Conservation (phyloP, 37 sponge, comb jelly and placozoan genomes). For the Halichondria panicea region DNA sequence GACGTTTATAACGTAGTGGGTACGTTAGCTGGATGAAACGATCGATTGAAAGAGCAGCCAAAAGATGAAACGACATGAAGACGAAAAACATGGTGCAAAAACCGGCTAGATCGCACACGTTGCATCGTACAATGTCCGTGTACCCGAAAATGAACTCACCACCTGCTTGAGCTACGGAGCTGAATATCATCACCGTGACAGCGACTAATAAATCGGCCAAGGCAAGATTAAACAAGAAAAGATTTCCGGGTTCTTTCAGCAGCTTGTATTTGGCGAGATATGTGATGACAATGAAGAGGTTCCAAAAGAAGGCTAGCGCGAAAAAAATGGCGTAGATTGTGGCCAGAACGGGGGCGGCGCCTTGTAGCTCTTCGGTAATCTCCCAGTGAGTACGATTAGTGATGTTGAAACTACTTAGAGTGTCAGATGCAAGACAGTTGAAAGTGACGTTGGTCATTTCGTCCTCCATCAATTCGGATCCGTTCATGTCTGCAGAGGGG, state of each 20-base stretch:
- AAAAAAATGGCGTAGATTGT: conserved; percentile 49
- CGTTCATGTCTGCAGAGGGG: too few species aligned
- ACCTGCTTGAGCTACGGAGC: conserved; percentile 14
- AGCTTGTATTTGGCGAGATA: conserved; percentile 32
- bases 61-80: conserved; percentile 48
- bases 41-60: conserved; percentile 66
- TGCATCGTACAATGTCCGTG: conserved; percentile 51
- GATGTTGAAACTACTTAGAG: conserved; percentile 8
- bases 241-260: conserved; percentile 71
- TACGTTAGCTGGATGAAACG: conserved; percentile 54
- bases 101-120: conserved; percentile 37
- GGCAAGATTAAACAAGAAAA: conserved; percentile 57
- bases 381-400: conserved; percentile 34
- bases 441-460: conserved; percentile 5
- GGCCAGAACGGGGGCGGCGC: conserved; percentile 31
- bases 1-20: conserved; percentile 60
- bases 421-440: conserved; percentile 8
- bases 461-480: too few species aligned
- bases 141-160: conserved; percentile 49
- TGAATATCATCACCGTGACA: conserved; percentile 27
- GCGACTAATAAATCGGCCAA: conserved; percentile 43
- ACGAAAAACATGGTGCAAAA: conserved; percentile 50
- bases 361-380: conserved; percentile 7
- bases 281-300: conserved; percentile 67
- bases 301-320: conserved; percentile 67